phyloP scores from a whole-genome alignment of 2,797 vertebrate species.

The Margarornis squamiger region DNA sequence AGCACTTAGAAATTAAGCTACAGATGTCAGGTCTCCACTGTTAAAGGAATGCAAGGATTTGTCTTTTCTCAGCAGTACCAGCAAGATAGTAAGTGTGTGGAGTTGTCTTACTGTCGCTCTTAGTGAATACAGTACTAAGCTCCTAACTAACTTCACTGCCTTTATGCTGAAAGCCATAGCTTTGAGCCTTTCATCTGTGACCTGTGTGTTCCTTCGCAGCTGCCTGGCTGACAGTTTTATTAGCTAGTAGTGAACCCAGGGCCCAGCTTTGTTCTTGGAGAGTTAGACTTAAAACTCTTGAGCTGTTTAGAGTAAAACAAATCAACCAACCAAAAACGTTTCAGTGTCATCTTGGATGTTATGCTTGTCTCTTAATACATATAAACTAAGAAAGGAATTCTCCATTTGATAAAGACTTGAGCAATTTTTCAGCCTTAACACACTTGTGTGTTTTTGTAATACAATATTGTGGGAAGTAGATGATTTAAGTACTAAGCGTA shows the following conservation, averaged over 20 bases:
- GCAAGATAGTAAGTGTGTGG: background rate
- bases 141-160: background rate
- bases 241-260: background rate
- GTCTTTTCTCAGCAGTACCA: background rate
- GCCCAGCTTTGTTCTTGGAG: background rate
- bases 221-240: background rate
- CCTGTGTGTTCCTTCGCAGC: background rate
- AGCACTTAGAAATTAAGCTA: background rate
- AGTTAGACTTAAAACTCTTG: background rate
- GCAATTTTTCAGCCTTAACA: background rate
- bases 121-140: background rate
- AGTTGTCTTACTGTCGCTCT: background rate
- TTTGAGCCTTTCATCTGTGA: background rate
- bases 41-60: background rate
- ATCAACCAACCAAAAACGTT: background rate
- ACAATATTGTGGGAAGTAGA: background rate
- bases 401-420: background rate
- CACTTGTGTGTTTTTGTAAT: background rate
- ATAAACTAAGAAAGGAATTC: background rate
- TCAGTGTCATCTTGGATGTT: background rate
- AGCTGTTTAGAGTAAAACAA: background rate
- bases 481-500: background rate
- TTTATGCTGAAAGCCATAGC: background rate
- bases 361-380: background rate
- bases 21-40: background rate